These are phyloP conservation scores for Gambusia holbrooki DNA, from an alignment of 2,113 vertebrate species.

Conservation along the genomic window DNA sequence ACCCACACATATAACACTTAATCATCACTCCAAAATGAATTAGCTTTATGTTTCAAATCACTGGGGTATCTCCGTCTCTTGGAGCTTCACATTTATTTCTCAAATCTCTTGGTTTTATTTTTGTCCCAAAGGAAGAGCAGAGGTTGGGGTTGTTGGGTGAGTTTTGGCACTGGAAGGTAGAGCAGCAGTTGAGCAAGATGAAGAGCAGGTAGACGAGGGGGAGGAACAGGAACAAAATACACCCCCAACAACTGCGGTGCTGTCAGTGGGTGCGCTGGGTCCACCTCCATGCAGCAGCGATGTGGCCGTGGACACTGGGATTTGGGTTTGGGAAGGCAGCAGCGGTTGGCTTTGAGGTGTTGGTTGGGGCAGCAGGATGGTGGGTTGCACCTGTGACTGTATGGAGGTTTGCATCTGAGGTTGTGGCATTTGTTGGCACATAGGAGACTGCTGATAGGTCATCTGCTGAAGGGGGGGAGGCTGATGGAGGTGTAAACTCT, in stretches of 20 bases:
- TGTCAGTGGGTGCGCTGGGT: conserved; percentile 43
- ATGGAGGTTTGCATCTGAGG: conserved; percentile 76
- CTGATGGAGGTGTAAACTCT: conserved; percentile 72
- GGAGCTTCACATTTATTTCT: conserved; percentile 41
- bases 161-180: conserved; percentile 80
- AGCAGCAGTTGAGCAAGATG: conserved; percentile 76
- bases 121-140: conserved; percentile 78
- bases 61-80: conserved; percentile 29
- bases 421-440: conserved; percentile 72
- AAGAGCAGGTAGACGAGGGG: conserved; percentile 64
- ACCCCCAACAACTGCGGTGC: conserved; percentile 35
- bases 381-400: conserved; percentile 59
- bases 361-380: conserved; percentile 56
- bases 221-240: conserved; percentile 69
- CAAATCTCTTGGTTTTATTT: conserved; percentile 62
- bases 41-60: conserved; percentile 27
- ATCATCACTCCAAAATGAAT: conserved; percentile 38
- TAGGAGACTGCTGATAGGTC: conserved; percentile 73
- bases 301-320: conserved; percentile 37
- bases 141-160: conserved; percentile 69
- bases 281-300: conserved; percentile 46
- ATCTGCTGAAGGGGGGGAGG: conserved; percentile 70
- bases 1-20: conserved; percentile 43
- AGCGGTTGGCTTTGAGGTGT: conserved; percentile 69
- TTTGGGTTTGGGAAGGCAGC: conserved; percentile 69